Base-by-base conservation (phyloP, 2,797 vertebrate genomes). In the Trachops cirrhosus region DNA sequence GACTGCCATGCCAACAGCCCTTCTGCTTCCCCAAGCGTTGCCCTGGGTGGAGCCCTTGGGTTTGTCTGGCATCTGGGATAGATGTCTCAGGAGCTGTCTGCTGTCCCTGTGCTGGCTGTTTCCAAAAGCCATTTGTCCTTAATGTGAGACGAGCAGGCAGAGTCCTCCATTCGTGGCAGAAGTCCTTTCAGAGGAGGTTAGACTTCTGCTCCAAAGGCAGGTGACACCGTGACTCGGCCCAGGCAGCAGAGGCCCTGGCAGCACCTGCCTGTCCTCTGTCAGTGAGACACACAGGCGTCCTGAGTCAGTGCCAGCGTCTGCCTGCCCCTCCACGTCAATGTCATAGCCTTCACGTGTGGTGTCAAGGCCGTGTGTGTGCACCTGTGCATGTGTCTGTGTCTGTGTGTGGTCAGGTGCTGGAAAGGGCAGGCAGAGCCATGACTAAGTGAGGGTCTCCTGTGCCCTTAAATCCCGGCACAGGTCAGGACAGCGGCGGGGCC, bases 81-180 rank as follows among this genome's bases (percentile, higher is more conserved):
- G 34, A 21, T 18, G 50, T 9, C 32, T 52, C 50, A n/a, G 15
- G 18, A 1, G 21, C 52, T 22, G 3, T 50, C 24, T 3, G 0
- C 22, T 16, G 12, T 6, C 19, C 68, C 62, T 15, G 1, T 0
- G 10, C 39, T 1, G 5, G n/a, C 26, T 0, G 0, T 16, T 86
- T 3, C 0, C 59, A 19, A 3, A 5, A 29, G 46, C 1, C 0
- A 9, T 19, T 32, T 77, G 12, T 19, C 15, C 32, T 32, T 26
- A 21, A 39, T 9, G 0, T 22, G 93, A 44, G 64, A 52, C 7
- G 10, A 11, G 26, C 57, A 21, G 7, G 7, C 1, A 12, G n/a
- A n/a, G 21, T 14, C 37, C 26, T n/a, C 19, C 29, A 6, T 5
- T 9, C 14, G 4, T 22, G 64, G 11, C 1, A 14, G 29, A 9